Percentiles rank a stretch among this genome's conserved stretches.
Conservation (phyloP, 2,888 invertebrate genomes). For the Drosophila affinis region DNA sequence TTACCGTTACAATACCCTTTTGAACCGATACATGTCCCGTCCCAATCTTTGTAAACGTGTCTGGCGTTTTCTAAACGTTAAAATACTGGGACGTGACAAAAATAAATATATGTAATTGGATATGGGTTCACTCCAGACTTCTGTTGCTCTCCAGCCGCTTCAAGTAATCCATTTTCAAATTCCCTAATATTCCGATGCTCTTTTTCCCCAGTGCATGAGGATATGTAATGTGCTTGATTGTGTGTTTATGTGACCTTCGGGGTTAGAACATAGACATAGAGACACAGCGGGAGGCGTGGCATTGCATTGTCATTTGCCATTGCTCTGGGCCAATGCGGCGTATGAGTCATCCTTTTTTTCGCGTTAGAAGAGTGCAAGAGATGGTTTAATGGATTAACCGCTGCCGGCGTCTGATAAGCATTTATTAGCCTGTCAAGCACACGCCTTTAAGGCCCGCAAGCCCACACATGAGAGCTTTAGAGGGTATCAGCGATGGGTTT, state of each 20-base stretch:
- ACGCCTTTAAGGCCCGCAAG: conserved; percentile 56
- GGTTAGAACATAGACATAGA: neutral
- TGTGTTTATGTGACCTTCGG: conserved; percentile 46
- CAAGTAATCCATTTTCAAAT: too few species aligned
- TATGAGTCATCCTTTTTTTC: conserved; percentile 57
- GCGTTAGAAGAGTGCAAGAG: conserved; percentile 27
- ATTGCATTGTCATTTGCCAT: conserved; percentile 70
- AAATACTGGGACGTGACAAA: too few species aligned
- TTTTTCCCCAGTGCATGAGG: conserved; percentile 21
- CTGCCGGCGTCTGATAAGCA: conserved; percentile 73
- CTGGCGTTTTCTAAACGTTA: too few species aligned
- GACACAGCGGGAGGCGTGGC: conserved; percentile 64
- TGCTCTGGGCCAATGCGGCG: conserved; percentile 41
- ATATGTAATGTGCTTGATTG: neutral
- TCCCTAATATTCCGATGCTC: too few species aligned
- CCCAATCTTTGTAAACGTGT: too few species aligned
- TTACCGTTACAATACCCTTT: too few species aligned
- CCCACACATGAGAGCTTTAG: neutral
- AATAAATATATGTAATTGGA: too few species aligned
- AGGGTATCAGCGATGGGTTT: too few species aligned
- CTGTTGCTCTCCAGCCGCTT: too few species aligned
- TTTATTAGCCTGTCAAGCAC: conserved; percentile 77
- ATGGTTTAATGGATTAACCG: conserved; percentile 79
- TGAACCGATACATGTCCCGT: too few species aligned
- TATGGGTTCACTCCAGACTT: too few species aligned